Evolutionary conservation across 2,797 vertebrate genomes (phyloP).

Genomic region (Neomorphus geoffroyi): DNA sequence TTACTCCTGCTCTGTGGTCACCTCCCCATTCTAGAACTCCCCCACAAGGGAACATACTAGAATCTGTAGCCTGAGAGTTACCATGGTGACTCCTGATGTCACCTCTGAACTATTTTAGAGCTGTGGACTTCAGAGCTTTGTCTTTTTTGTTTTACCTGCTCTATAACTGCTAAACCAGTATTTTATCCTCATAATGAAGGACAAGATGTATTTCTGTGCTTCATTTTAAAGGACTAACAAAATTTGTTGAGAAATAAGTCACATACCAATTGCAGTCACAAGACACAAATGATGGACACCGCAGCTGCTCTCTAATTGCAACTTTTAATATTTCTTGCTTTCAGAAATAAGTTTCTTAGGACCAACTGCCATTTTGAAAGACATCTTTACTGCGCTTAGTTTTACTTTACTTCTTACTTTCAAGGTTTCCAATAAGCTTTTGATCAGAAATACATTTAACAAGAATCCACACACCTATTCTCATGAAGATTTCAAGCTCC

Average conservation of each 20-base stretch:
- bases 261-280: background rate
- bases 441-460: background rate
- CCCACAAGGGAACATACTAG: background rate
- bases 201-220: background rate
- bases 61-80: background rate
- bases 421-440: background rate
- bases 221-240: background rate
- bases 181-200: background rate
- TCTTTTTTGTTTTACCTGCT: background rate
- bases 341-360: background rate
- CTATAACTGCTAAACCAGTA: background rate
- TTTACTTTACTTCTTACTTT: background rate
- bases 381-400: background rate
- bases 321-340: background rate
- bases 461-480: background rate
- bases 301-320: background rate
- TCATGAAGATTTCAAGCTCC: background rate
- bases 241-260: background rate
- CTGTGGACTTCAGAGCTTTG: background rate
- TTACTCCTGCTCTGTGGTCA: background rate
- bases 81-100: background rate
- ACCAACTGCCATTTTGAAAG: background rate
- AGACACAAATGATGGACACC: background rate
- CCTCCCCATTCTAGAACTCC: background rate
- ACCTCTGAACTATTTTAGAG: background rate